Conservation (phyloP, 2,113 vertebrate genomes). For the Callipepla californica region DNA sequence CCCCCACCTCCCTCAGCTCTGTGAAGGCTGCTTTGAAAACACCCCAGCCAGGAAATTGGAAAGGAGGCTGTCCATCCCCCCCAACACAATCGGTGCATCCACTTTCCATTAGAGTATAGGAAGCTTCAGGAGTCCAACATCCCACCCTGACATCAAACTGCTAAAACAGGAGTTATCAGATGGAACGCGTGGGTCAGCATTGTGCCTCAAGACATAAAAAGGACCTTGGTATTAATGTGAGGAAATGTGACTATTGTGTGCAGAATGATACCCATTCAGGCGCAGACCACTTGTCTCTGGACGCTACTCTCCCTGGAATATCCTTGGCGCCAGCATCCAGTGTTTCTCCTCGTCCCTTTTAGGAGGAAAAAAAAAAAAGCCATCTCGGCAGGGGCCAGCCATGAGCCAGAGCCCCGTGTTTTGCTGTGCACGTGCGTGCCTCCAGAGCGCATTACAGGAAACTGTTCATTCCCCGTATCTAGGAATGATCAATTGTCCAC, state of each 20-base stretch:
- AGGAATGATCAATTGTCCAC: conserved; percentile 58
- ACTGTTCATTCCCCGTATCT: conserved; percentile 57
- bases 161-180: conserved; percentile 77
- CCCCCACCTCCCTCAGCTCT: neutral
- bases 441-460: conserved; percentile 66
- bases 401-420: neutral
- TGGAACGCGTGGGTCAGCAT: conserved; percentile 66
- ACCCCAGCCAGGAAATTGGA: conserved; percentile 37
- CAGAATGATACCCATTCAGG: conserved; percentile 67
- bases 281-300: conserved; percentile 77
- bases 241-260: conserved; percentile 79
- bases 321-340: conserved; percentile 69
- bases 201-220: conserved; percentile 76
- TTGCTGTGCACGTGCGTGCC: conserved; percentile 34
- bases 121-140: conserved; percentile 54
- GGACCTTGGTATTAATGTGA: conserved; percentile 72
- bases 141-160: conserved; percentile 73
- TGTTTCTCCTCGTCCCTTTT: conserved; percentile 25
- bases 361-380: neutral
- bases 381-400: neutral
- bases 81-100: conserved; percentile 44
- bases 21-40: conserved; percentile 35
- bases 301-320: conserved; percentile 74
- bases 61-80: neutral
- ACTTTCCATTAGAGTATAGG: conserved; percentile 67